Evolutionary conservation across 1,140 invertebrate genomes (phyloP), one percentile per base, ranked within the genome.

Genomic region (Pteromalus puparum): DNA sequence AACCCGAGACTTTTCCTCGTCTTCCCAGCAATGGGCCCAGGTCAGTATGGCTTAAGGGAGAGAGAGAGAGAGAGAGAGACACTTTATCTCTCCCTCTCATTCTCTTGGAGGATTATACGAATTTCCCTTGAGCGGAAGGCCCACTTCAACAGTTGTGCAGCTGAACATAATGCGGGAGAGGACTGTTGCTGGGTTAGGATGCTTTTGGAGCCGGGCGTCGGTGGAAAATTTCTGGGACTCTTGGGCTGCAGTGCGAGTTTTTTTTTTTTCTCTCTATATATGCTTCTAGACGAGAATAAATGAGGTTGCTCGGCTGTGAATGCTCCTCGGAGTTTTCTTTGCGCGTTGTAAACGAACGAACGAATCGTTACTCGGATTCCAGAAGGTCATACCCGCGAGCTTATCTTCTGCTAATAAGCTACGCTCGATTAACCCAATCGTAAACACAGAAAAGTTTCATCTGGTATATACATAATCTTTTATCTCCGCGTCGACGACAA

Each of bases 111-210:
- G 81, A 82, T 75, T 82, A 81, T 42, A 72, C 53, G 42, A 73
- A 38, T 81, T 81, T 82, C 74, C 46, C 48, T 1, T 3, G 46
- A 82, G 46, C 81, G 72, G 81, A 82, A 81, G 70, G 80, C 67
- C 80, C 72, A 75, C 81, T 82, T 42, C 53, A 82, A 34, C 48
- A 13, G 9, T 13, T n/a, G 21, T 74, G 53, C 53, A 61, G 74
- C 70, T 38, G 10, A 34, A 61, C 61, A 65, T 38, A 46, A 68
- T 70, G 38, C 38, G 38, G 38, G 38, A 38, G 53, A 38, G 53
- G 21, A 30, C 10, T 70, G 26, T 34, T 18, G 48, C 48, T 53
- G 67, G n/a, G n/a, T n/a, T n/a, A n/a, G 24, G 61, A 30, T 13
- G 61, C 28, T 21, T 70, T 10, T 13, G 6, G 34, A 34, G 34